Evolutionary conservation across 23 tunicate species (phyloP), one percentile per base, ranked within the genome.

Genomic region (Trididemnum nubilum): DNA sequence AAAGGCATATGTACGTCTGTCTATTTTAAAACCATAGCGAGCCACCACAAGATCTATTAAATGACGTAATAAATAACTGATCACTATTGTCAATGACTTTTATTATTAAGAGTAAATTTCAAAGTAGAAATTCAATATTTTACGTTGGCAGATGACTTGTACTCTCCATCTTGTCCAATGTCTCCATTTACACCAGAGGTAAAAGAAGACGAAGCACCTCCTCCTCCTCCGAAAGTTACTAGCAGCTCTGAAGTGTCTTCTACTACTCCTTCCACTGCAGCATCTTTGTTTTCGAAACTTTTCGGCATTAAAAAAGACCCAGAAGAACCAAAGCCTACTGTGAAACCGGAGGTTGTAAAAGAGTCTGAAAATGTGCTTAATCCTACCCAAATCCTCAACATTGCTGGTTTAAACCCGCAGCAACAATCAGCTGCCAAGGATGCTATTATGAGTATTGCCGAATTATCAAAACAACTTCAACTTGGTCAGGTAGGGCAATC

Each of bases 371-470:
- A 59, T 61, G 81, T 85, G 28, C 66, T 92, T 9, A 92, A 92
- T 51, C 97, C 97, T 34, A 87, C 97, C 24, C 97, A 93, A 63
- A 93, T 93, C n/a, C 54, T 93, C 0, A 93, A 80, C 65, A 88
- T 88, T 12, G 91, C 77, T 66, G 98, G 98, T 30, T 74, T 87
- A 67, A 87, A 88, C 35, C 93, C 93, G 0, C 81, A 61, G 38
- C 93, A 93, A 59, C 82, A 85, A 49, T 83, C 89, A 22, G 92
- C 86, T 0, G 93, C 98, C 1, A 82, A 88, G 39, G 87, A 88
- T 81, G 92, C 97, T 25, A 92, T 92, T 30, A 76, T 92, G 88
- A 92, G 92, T 36, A 92, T 92, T 60, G 97, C 97, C 32, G 97
- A 92, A 60, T 59, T 92, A 24, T 86, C 97, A 0, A 86, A 86